Conservation (phyloP, 2,113 vertebrate species). For the Paramisgurnus dabryanus region DNA sequence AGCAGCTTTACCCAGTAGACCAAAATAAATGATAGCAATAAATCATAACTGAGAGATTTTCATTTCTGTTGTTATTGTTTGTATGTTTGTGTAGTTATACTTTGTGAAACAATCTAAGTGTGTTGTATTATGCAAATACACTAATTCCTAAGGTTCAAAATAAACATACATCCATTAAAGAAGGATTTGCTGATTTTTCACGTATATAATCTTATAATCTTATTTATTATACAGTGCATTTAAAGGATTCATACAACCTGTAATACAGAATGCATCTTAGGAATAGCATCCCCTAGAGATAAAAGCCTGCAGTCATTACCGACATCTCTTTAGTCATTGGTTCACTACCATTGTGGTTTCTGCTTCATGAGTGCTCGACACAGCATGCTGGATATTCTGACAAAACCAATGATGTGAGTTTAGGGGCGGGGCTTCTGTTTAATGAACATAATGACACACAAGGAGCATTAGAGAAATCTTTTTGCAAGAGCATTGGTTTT, state of each 20-base stretch:
- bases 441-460: no score
- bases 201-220: no score
- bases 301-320: no score
- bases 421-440: no score
- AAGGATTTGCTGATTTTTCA: background rate
- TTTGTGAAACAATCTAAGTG: background rate
- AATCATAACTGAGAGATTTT: background rate
- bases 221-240: background rate
- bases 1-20: background rate
- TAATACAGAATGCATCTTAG: slow-evolving; percentile 20
- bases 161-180: background rate
- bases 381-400: no score
- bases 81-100: background rate
- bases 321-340: slow-evolving; percentile 41
- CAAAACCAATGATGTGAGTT: no score
- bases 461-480: background rate
- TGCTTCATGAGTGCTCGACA: background rate
- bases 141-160: background rate
- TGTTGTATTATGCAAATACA: background rate
- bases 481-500: background rate
- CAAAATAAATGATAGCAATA: slow-evolving; percentile 4
- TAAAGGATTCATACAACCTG: background rate
- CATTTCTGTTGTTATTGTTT: background rate
- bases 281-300: slow-evolving; percentile 22
- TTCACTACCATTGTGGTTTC: slow-evolving; percentile 53